Base-by-base conservation (phyloP, 2,113 vertebrate genomes). In the Micronycteris hirsuta region DNA sequence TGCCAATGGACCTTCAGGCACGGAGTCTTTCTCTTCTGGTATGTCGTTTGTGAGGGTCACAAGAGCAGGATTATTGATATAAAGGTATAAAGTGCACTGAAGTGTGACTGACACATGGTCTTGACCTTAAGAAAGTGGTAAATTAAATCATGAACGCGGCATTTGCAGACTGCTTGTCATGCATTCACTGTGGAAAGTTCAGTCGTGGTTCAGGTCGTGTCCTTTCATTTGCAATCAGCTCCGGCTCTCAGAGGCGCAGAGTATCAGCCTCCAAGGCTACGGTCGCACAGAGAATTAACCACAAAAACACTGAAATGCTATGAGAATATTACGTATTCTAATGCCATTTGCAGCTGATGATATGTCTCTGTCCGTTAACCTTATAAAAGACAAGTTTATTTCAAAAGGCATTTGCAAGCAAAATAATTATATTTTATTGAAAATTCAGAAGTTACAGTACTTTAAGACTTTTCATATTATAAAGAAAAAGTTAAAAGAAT, bases 381-480 rank as follows among this genome's bases (percentile, higher is more conserved):
- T 89, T 91, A 89, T n/a, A 85, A 95, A 82, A 85, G 47, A 47
- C n/a, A 94, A 49, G 77, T 36, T 52, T 93, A 91, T 71, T 95
- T 52, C 36, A 95, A 71, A 95, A 93, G 85, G 54, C 65, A 95
- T 63, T 80, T 78, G 38, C 87, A 96, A 86, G 54, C 43, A 84
- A 95, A 98, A 85, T 97, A 96, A 92, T 91, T 83, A 63, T 89
- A 68, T 86, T 98, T 98, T 98, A 98, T 98, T 98, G 85, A 97
- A 95, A 97, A 95, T 93, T 89, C 90, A 94, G 96, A 96, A 73
- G 83, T 95, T 96, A 98, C 95, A 97, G 93, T 97, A 97, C 52
- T 89, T 87, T 58, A 96, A 73, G 47, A 96, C 95, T 8, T 26
- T 70, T 47, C 80, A 94, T 63, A 61, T 47, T 78, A 81, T 92